Evolutionary conservation across 1,140 invertebrate genomes (phyloP).

Genomic region (Meloidogyne exigua): DNA sequence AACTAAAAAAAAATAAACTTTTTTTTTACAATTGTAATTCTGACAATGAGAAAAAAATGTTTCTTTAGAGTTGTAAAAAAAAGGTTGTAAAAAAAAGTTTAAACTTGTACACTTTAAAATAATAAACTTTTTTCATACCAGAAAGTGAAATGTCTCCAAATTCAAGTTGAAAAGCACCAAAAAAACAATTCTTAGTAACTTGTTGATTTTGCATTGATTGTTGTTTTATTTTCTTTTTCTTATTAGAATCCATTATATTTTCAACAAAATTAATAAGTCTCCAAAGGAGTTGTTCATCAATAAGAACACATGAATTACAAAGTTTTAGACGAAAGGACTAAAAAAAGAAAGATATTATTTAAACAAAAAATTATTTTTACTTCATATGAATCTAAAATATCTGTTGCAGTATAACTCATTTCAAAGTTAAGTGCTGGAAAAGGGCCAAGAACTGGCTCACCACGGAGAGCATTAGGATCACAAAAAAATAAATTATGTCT

Average conservation of each 20-base stretch:
- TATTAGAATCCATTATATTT: slow-evolving; percentile 55
- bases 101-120: no score
- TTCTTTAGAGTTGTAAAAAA: slow-evolving; percentile 7
- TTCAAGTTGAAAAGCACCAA: slow-evolving; percentile 74
- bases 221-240: not conserved
- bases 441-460: not conserved
- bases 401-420: slow-evolving; percentile 53
- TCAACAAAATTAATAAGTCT: slow-evolving; percentile 76
- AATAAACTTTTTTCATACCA: slow-evolving; percentile 26
- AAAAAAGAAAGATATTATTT: slow-evolving; percentile 64
- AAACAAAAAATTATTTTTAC: slow-evolving; percentile 29
- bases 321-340: slow-evolving; percentile 78
- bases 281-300: slow-evolving; percentile 84
- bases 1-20: slow-evolving; percentile 40
- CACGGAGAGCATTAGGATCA: slow-evolving; percentile 41
- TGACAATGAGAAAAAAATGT: not conserved
- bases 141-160: slow-evolving; percentile 47
- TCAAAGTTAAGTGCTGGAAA: slow-evolving; percentile 57
- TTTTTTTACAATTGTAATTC: slow-evolving; percentile 9
- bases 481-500: slow-evolving; percentile 79
- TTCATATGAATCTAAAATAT: slow-evolving; percentile 60
- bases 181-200: slow-evolving; percentile 73
- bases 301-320: slow-evolving; percentile 78
- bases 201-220: slow-evolving; percentile 10
- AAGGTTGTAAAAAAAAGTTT: not conserved